Percentiles rank a stretch among this genome's conserved stretches.
Evolutionary conservation across 2,113 vertebrate genomes (phyloP).

Genomic region (Epinephelus moara): DNA sequence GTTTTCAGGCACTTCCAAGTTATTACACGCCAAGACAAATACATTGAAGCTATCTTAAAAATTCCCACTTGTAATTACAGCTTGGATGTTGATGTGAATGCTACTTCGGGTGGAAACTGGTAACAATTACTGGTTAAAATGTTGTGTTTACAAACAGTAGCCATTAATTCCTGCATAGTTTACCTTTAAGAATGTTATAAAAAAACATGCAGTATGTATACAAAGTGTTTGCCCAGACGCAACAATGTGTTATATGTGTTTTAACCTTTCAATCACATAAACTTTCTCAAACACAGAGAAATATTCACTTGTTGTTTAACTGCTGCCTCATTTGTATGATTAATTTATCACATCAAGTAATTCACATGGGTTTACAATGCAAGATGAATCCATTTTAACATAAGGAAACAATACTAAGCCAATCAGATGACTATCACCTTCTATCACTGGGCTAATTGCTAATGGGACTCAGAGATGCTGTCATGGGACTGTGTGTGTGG

Average conservation of each 20-base stretch:
- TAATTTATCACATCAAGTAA: not conserved
- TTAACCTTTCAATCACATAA: not conserved
- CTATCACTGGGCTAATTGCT: slow-evolving; percentile 20
- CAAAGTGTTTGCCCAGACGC: not conserved
- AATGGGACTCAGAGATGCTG: slow-evolving; percentile 21
- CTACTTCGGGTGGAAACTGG: not conserved
- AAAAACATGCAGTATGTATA: not conserved
- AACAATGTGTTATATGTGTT: not conserved
- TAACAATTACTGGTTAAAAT: too few relatives aligned
- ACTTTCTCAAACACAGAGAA: not conserved
- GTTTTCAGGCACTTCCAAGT: not conserved
- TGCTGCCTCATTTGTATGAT: not conserved
- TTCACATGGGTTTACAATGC: not conserved
- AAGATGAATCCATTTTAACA: not conserved
- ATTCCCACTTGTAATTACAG: slow-evolving; percentile 5
- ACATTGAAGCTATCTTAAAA: not conserved
- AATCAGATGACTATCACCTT: not conserved
- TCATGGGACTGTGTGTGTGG: slow-evolving; percentile 26
- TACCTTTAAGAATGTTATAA: not conserved
- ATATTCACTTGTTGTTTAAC: not conserved
- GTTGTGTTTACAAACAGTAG: too few relatives aligned
- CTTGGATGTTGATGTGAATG: not conserved
- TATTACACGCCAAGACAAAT: not conserved
- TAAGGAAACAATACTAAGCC: slow-evolving; percentile 1
- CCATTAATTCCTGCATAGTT: too few relatives aligned